Evolutionary conservation across 2,113 vertebrate genomes (phyloP), one percentile per base, ranked within the genome.

Genomic region (Trichomycterus rosablanca): DNA sequence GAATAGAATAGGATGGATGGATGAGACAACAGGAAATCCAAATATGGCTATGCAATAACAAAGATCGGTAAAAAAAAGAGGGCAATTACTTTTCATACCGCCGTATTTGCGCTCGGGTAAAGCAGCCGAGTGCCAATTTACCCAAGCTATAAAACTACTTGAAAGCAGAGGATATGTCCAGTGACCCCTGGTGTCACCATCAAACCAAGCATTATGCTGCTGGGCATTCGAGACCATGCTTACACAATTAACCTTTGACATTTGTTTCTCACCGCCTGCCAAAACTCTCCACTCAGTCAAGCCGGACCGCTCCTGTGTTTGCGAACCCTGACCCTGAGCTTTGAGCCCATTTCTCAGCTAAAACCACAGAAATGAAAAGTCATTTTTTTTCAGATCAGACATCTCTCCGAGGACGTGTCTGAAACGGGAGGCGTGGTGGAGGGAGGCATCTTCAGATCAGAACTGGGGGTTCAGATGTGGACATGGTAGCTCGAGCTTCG

Each of bases 331-430:
- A 40, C 22, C 34, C 59, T 14, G n/a, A 26, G 32, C 52, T 26
- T 48, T 46, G 62, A 46, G 53, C 24, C 50, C 37, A 7, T 23
- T 18, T n/a, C 28, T 35, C 20, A 43, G 46, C 18, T 55, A 48
- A 65, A 32, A 7, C 52, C 42, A 2, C 10, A 4, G 0, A 10
- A 56, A 46, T 39, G 11, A 46, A 56, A 53, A 22, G n/a, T 63
- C 28, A 37, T 46, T 64, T 44, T 26, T 16, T 64, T 44, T 26
- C 12, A 10, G 15, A 48, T 20, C 39, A 40, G 30, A 12, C 44
- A n/a, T 37, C 34, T 9, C 7, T 53, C 52, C 39, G 24, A 7
- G 40, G 22, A n/a, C 43, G 19, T 28, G 22, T 19, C 16, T 65
- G 48, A 37, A 12, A 42, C n/a, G 28, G 26, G 19, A 43, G 14